phyloP scores from a whole-genome alignment of 2,888 invertebrate species.

The Arge pagana region DNA sequence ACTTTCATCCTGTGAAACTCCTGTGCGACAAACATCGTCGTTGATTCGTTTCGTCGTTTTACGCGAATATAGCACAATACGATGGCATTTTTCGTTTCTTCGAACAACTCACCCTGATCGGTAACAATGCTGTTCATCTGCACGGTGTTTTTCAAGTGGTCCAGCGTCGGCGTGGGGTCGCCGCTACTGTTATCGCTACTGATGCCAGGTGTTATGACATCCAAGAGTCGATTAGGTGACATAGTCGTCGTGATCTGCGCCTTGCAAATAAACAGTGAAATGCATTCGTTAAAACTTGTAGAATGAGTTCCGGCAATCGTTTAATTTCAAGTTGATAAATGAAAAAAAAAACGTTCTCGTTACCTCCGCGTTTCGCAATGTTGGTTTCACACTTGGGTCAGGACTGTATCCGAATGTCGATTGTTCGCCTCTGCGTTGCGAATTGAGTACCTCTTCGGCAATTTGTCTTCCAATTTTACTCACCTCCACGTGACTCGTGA shows the following conservation, averaged over 20 bases:
- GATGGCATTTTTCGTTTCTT: too few species aligned
- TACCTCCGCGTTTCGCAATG: conserved; percentile 54
- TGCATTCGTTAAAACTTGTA: too few species aligned
- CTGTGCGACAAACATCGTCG: conserved; percentile 34
- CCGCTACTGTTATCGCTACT: conserved; percentile 41
- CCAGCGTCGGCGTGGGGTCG: conserved; percentile 44
- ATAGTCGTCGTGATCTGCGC: conserved; percentile 57
- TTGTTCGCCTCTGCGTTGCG: conserved; percentile 63
- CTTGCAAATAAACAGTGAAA: too few species aligned
- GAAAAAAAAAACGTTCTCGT: too few species aligned
- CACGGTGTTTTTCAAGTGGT: conserved; percentile 59
- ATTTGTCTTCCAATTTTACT: conserved; percentile 85
- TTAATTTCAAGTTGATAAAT: too few species aligned
- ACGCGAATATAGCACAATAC: background rate
- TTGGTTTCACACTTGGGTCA: conserved; percentile 55
- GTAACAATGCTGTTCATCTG: conserved; percentile 58
- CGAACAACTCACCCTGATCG: conserved; percentile 63
- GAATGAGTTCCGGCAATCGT: too few species aligned
- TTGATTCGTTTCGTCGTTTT: background rate
- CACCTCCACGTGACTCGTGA: conserved; percentile 78
- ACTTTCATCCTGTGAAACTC: conserved; percentile 57
- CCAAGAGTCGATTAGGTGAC: conserved; percentile 48
- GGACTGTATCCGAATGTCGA: conserved; percentile 60
- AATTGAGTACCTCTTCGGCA: conserved; percentile 75
- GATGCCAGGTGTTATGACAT: conserved; percentile 32